Base-by-base conservation (phyloP, 2,113 vertebrate genomes). In the Pachycephala philippinensis region DNA sequence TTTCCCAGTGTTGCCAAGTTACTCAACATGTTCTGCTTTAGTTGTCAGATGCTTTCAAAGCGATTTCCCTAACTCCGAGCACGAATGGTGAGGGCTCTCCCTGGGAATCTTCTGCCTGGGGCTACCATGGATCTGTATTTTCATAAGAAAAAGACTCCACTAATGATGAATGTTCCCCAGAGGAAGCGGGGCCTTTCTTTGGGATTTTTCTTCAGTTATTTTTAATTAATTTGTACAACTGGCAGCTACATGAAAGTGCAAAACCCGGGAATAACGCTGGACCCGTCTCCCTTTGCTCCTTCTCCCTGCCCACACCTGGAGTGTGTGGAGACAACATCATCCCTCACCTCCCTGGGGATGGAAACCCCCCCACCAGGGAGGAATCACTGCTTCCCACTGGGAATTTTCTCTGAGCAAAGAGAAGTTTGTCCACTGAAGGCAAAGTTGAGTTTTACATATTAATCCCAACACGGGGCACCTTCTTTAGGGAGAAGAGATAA, bases 151-250 rank as follows among this genome's bases (percentile, higher is more conserved):
- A 88, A 92, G 90, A 84, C 88, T 95, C 78, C 84, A 45, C 42
- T 92, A 93, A 92, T 93, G 91, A 97, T 96, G 94, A 96, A 96
- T 94, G 80, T 89, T 88, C 91, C 81, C 91, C 89, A 97, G 93
- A 90, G 93, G 93, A 97, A 96, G 68, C 52, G 28, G 79, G 91
- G 95, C 85, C 88, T 96, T 97, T 96, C 91, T 96, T 96, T 83
- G 90, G 92, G 64, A 84, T 93, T 96, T 94, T 96, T 94, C 95
- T 96, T 90, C 92, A 91, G 90, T 96, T 97, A 96, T 95, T 96
- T 97, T 97, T 95, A 96, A 96, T 96, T 96, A 96, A 96, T 95
- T 96, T 92, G 82, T 95, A 92, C 92, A 95, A 96, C 79, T 96
- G 95, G 95, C 93, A 96, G 82, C 65, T 40, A 95, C 94, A 91